phyloP scores from a whole-genome alignment of 2,113 vertebrate genomes.

The Cottus gobio region DNA sequence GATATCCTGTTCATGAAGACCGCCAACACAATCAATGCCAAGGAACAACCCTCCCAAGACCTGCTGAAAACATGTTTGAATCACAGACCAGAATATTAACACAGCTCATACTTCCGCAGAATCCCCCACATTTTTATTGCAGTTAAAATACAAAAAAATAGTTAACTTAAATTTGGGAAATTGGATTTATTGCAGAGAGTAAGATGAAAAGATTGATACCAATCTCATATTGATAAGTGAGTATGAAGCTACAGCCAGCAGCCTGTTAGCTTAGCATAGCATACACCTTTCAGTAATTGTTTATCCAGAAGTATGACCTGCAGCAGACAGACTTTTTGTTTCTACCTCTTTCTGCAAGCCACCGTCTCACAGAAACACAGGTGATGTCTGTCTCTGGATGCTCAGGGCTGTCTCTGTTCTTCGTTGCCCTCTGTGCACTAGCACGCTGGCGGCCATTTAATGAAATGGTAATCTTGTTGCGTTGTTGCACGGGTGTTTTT shows the following conservation, averaged over 20 bases:
- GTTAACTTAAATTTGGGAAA: neutral
- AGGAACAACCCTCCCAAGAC: neutral
- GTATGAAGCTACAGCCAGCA: neutral
- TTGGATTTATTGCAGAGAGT: neutral
- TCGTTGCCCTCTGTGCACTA: slow-evolving; percentile 3
- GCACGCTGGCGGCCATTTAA: slow-evolving; percentile 39
- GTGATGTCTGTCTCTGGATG: neutral
- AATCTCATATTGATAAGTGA: neutral
- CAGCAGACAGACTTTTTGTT: neutral
- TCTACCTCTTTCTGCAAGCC: slow-evolving; percentile 4
- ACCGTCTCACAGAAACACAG: neutral
- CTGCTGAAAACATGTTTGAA: neutral
- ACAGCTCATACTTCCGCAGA: neutral
- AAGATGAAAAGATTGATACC: neutral
- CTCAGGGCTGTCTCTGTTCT: slow-evolving; percentile 1
- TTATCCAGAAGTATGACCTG: neutral
- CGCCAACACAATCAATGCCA: neutral
- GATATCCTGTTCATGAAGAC: neutral
- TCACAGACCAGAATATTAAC: too few relatives aligned
- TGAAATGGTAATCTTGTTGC: slow-evolving; percentile 50
- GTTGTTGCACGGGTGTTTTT: slow-evolving; percentile 40
- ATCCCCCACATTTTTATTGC: neutral
- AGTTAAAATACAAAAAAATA: neutral
- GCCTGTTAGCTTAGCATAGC: neutral
- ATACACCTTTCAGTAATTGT: neutral